Conservation (phyloP, 2,113 vertebrate genomes). For the Microtus oregoni region DNA sequence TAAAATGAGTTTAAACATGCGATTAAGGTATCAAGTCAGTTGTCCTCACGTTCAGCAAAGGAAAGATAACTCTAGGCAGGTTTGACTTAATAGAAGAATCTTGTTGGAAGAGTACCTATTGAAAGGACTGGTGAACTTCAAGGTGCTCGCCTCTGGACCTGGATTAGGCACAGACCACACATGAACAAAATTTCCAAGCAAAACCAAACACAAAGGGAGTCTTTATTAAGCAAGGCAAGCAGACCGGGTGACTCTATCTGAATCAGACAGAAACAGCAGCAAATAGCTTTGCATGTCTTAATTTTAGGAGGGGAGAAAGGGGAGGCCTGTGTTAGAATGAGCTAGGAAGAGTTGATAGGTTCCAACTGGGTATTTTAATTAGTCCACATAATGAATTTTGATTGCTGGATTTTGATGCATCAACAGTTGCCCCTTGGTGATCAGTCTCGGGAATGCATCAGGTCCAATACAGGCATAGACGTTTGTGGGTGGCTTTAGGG, state of each 20-base stretch:
- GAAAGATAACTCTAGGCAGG: neutral
- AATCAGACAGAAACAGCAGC: neutral
- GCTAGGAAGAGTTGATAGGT: neutral
- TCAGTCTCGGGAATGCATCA: neutral
- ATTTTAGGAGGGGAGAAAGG: neutral
- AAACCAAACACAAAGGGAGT: neutral
- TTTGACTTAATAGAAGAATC: neutral
- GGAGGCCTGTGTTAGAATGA: neutral
- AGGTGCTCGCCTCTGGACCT: neutral
- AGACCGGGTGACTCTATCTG: neutral
- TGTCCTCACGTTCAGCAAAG: slow-evolving; percentile 15
- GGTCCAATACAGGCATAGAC: neutral
- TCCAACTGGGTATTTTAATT: neutral
- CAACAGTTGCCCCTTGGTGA: neutral
- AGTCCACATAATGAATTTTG: neutral
- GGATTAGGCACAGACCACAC: neutral
- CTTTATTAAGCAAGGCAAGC: neutral
- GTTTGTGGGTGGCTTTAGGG: neutral
- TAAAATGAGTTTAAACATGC: neutral
- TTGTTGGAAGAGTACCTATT: neutral
- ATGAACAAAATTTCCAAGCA: neutral
- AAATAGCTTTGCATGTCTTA: neutral
- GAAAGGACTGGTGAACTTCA: neutral
- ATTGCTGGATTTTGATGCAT: neutral
- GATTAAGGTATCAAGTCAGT: neutral